Conservation (phyloP, 2,888 invertebrate genomes). For the Pharmacophagus antenor region DNA sequence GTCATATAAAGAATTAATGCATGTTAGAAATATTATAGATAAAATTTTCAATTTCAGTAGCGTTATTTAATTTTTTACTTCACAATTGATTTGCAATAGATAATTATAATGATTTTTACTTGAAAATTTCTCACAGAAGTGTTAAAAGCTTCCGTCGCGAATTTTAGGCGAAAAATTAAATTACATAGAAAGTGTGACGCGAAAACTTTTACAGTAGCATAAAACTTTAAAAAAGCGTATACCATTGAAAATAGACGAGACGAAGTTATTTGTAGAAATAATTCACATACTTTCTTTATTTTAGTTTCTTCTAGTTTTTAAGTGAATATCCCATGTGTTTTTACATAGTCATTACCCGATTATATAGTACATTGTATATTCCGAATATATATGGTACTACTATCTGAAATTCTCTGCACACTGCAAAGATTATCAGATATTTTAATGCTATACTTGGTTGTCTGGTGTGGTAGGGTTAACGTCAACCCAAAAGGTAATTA, state of each 20-base stretch:
- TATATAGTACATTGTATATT: too few relatives aligned
- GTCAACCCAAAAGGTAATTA: too few relatives aligned
- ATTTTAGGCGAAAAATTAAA: constrained; percentile 24
- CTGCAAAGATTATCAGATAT: too few relatives aligned
- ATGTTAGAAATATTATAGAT: background rate
- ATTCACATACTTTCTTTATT: background rate
- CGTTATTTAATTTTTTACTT: constrained; percentile 12
- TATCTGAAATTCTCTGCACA: too few relatives aligned
- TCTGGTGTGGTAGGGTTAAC: too few relatives aligned
- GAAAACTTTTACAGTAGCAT: constrained; percentile 2
- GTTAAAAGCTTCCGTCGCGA: constrained; percentile 17
- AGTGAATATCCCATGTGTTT: too few relatives aligned
- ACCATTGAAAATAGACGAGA: constrained; percentile 4
- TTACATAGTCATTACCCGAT: too few relatives aligned
- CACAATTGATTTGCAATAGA: constrained; percentile 13
- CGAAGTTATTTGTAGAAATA: background rate
- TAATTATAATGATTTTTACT: constrained; percentile 10
- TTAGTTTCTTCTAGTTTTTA: too few relatives aligned
- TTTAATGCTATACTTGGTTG: too few relatives aligned
- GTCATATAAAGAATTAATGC: background rate
- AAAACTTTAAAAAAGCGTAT: constrained; percentile 8
- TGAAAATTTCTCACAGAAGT: constrained; percentile 25
- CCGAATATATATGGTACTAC: too few relatives aligned
- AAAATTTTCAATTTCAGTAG: constrained; percentile 12
- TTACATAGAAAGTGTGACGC: constrained; percentile 26